Evolutionary conservation across 2,113 vertebrate genomes (phyloP).

Genomic region (Gambusia holbrooki): DNA sequence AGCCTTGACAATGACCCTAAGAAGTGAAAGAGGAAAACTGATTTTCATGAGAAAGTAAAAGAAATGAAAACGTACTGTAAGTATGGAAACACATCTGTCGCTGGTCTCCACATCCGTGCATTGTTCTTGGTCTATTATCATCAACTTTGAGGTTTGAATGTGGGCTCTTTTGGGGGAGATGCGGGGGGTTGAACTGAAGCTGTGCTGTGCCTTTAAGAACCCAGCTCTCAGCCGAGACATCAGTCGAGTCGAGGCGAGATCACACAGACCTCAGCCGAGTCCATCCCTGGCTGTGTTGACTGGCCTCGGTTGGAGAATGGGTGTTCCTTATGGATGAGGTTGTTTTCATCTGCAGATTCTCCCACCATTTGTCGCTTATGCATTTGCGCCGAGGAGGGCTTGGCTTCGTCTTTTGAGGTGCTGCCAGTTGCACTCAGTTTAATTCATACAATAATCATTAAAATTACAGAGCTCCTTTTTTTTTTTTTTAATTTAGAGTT

Average conservation of each 20-base stretch:
- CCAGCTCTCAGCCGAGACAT: conserved; percentile 22
- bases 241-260: conserved; percentile 37
- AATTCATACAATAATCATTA: not conserved
- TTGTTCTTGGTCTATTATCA: not conserved
- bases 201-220: conserved; percentile 9
- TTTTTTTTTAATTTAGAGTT: not conserved
- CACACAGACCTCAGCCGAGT: conserved; percentile 63
- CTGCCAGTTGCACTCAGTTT: conserved; percentile 9
- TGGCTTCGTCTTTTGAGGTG: not conserved
- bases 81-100: not conserved
- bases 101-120: not conserved
- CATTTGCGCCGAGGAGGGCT: conserved; percentile 4
- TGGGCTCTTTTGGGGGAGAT: not conserved
- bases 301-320: conserved; percentile 44
- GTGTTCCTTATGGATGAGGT: conserved; percentile 63
- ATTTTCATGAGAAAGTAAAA: not conserved
- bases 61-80: not conserved
- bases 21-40: not conserved
- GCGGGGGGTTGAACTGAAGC: not conserved
- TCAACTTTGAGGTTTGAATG: not conserved
- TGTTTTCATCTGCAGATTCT: conserved; percentile 66
- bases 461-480: not conserved
- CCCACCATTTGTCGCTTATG: conserved; percentile 46
- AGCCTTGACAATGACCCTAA: no score
- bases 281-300: conserved; percentile 38